Evolutionary conservation across 2,888 invertebrate genomes (phyloP).

Genomic region (Melipona bicolor): DNA sequence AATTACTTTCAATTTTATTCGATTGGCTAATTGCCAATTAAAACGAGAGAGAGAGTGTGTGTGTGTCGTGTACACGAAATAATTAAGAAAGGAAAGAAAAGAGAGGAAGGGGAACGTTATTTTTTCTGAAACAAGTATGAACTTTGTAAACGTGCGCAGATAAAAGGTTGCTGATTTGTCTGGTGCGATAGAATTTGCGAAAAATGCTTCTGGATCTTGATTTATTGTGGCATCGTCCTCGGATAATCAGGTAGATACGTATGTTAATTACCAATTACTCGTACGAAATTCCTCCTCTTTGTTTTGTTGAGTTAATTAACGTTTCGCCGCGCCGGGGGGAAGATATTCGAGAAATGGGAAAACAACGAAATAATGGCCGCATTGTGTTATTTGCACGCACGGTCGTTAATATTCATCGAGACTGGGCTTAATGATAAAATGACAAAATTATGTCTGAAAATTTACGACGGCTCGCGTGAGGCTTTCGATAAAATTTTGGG

Average conservation of each 20-base stretch:
- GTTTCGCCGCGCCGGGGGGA: neutral
- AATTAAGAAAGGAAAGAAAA: too few species aligned
- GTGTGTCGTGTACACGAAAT: too few species aligned
- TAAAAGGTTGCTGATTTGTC: neutral
- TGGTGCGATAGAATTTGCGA: neutral
- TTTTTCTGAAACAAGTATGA: neutral
- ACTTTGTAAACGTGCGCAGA: neutral
- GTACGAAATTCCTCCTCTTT: neutral
- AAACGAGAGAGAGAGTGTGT: too few species aligned
- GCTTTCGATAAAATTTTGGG: conserved; percentile 37
- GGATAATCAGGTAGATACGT: neutral
- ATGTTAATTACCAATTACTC: neutral
- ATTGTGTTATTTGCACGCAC: neutral
- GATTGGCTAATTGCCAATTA: too few species aligned
- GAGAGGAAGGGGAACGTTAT: neutral
- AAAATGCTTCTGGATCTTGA: neutral
- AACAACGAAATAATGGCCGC: neutral
- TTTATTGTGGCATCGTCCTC: neutral
- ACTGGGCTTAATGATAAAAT: conserved; percentile 2
- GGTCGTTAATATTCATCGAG: conserved; percentile 30
- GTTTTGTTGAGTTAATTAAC: neutral
- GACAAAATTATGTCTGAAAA: conserved; percentile 4
- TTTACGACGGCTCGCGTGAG: conserved; percentile 27
- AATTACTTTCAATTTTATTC: too few species aligned
- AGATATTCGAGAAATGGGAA: neutral